Base-by-base conservation (phyloP, 2,888 invertebrate species). In the Xylocampa areola region DNA sequence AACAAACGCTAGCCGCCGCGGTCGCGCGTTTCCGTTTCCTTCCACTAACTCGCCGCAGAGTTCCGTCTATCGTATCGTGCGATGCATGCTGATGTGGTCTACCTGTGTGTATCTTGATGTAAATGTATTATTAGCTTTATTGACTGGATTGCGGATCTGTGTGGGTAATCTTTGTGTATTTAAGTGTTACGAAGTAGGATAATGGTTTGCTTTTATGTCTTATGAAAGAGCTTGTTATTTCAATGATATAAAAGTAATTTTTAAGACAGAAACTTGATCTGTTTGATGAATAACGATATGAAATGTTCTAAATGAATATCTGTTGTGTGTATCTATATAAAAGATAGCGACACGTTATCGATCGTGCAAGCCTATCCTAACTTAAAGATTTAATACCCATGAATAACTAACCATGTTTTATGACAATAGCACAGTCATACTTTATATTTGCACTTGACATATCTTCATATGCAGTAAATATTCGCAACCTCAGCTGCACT, bases 11-110 rank as follows among this genome's bases (percentile, higher is more conserved):
- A 43, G 73, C 75, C 57, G 69, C 68, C 74, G 79, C 66, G 79
- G 80, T 66, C 73, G 71, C 74, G 53, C 70, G 76, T 81, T 82
- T 84, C 84, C 84, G 84, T 64, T 84, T 84, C 84, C 84, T 80
- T 68, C 73, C 75, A 79, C 77, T 65, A 71, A 61, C 73, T 73
- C 69, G 79, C 84, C 84, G 70, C 84, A 84, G 67, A 79, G 84
- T 83, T 84, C 84, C 84, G 82, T 69, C 73, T 66, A 67, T 57
- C 60, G 68, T 50, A 75, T 58, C 74, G 72, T 70, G 71, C 68
- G 77, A 73, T 79, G 78, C 78, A 77, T 82, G 68, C 54, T 76
- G 70, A 79, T 78, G 72, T 33, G 69, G 72, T 63, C 40, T 59
- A 57, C 68, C 57, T 69, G 39, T 30, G 35, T 32, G 37, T 52